phyloP scores from a whole-genome alignment of 2,888 invertebrate species.

The Drosophila neonasuta region DNA sequence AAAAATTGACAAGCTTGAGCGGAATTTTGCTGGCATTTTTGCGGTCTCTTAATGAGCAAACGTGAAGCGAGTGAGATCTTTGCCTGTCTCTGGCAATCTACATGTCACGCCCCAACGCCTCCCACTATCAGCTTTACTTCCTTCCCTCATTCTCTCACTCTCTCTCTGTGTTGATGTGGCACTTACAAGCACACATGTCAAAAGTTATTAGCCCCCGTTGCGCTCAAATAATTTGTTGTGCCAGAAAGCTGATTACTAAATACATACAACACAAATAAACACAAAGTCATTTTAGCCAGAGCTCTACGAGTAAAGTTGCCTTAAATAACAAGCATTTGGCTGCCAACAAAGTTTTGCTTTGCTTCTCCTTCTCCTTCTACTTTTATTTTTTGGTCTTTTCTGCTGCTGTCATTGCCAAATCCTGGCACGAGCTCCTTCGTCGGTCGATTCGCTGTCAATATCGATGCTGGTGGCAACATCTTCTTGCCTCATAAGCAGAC shows the following conservation, averaged over 20 bases:
- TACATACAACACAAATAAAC: constrained; percentile 72
- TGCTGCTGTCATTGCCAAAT: constrained; percentile 73
- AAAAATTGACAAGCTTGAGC: constrained; percentile 66
- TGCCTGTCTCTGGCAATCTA: constrained; percentile 23
- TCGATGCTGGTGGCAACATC: constrained; percentile 57
- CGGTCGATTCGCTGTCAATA: constrained; percentile 20
- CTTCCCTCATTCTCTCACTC: not conserved
- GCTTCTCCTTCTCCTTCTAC: not conserved
- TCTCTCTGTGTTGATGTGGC: constrained; percentile 31
- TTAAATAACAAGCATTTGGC: constrained; percentile 59
- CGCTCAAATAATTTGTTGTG: constrained; percentile 71
- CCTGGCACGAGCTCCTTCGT: constrained; percentile 48
- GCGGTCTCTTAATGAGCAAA: constrained; percentile 69
- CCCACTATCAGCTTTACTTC: not conserved
- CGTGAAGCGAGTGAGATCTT: constrained; percentile 26
- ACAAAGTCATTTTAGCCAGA: constrained; percentile 70
- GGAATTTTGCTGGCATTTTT: constrained; percentile 32
- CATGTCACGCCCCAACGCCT: constrained; percentile 36
- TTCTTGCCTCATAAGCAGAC: constrained; percentile 73
- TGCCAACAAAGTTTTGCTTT: constrained; percentile 56
- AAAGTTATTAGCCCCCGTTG: constrained; percentile 70
- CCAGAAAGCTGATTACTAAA: constrained; percentile 74
- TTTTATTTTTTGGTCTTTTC: constrained; percentile 10
- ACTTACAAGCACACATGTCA: constrained; percentile 72
- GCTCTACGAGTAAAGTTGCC: constrained; percentile 8